Evolutionary conservation across 2,888 invertebrate species (phyloP).

Genomic region (Mythimna ferrago): DNA sequence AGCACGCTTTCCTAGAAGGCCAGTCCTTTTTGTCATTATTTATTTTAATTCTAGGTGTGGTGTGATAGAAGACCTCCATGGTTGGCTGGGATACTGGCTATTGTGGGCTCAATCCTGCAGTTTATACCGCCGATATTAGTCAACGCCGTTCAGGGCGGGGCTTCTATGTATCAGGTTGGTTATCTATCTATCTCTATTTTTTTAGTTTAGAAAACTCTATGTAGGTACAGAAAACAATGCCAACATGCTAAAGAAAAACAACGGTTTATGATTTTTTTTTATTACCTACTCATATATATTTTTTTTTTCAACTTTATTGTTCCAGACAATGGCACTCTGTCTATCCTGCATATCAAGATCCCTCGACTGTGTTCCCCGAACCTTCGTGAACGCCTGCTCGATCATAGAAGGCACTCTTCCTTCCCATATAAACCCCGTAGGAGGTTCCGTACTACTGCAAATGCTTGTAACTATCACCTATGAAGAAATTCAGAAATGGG

Average conservation of each 20-base stretch:
- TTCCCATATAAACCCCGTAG: slow-evolving; percentile 93
- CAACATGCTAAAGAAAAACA: too few species aligned
- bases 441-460: slow-evolving; percentile 93
- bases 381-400: slow-evolving; percentile 89
- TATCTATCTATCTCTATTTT: too few species aligned
- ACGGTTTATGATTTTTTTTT: too few species aligned
- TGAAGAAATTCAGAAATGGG: slow-evolving; percentile 91
- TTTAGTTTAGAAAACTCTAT: too few species aligned
- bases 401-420: slow-evolving; percentile 93
- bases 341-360: slow-evolving; percentile 93
- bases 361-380: slow-evolving; percentile 92
- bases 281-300: too few species aligned
- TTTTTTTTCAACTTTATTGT: slow-evolving; percentile 9
- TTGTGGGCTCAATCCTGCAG: slow-evolving; percentile 91
- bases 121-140: slow-evolving; percentile 93
- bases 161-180: slow-evolving; percentile 94
- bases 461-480: slow-evolving; percentile 93
- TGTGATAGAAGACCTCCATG: slow-evolving; percentile 95
- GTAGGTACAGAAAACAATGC: too few species aligned
- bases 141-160: slow-evolving; percentile 93
- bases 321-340: slow-evolving; percentile 93
- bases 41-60: slow-evolving; percentile 92
- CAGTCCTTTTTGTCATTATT: too few species aligned
- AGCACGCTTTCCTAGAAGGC: too few species aligned
- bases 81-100: slow-evolving; percentile 93